Conservation (phyloP, 2,113 vertebrate genomes). For the Ia io region DNA sequence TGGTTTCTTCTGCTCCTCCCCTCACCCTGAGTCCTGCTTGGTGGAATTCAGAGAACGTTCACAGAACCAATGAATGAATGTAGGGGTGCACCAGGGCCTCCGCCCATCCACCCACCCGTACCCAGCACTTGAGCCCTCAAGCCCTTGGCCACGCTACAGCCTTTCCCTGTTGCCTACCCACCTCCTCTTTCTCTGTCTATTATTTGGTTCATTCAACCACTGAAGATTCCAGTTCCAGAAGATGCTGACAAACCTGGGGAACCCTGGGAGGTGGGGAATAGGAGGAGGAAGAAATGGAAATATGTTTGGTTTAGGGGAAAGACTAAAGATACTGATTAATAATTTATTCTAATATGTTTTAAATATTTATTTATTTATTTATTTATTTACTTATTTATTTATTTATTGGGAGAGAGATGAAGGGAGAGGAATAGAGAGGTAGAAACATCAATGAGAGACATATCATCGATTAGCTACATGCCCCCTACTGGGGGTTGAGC, state of each 20-base stretch:
- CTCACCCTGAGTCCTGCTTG: neutral
- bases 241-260: neutral
- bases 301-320: neutral
- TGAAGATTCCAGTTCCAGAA: neutral
- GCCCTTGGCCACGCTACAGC: neutral
- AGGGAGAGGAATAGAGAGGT: no score
- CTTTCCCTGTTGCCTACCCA: neutral
- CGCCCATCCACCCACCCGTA: neutral
- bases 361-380: no score
- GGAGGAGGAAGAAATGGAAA: neutral
- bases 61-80: neutral
- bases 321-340: neutral
- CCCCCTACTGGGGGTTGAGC: no score
- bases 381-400: no score
- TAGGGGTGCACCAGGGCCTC: neutral
- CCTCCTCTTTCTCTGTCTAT: neutral
- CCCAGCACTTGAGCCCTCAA: neutral
- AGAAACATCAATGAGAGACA: no score
- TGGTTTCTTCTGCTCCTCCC: neutral
- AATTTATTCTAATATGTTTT: no score
- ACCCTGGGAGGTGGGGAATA: neutral
- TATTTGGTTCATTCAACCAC: neutral
- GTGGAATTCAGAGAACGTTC: neutral
- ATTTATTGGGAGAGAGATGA: no score
- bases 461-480: no score